These are phyloP conservation scores for Ormia ochracea DNA, from an alignment of 2,888 invertebrate species.

Conservation along the genomic window DNA sequence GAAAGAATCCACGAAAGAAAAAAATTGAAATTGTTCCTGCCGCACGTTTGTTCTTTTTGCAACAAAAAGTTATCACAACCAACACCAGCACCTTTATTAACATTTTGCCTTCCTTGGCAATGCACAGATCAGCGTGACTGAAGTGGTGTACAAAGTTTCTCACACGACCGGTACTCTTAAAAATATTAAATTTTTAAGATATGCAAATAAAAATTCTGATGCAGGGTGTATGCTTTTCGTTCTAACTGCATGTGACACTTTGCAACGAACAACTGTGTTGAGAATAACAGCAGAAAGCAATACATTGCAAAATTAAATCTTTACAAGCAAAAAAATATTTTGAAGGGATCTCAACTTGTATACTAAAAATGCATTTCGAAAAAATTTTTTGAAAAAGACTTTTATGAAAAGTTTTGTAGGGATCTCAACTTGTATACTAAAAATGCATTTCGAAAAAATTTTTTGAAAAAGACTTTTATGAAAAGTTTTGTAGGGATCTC, in stretches of 20 bases:
- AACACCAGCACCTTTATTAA: conserved; percentile 45
- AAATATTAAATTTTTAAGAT: neutral
- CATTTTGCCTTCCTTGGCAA: conserved; percentile 4
- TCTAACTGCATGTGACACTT: conserved; percentile 27
- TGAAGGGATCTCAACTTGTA: too few relatives aligned
- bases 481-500: too few relatives aligned
- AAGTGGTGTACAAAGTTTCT: neutral
- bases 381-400: too few relatives aligned
- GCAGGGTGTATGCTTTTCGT: conserved; percentile 35
- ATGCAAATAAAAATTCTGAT: conserved; percentile 3
- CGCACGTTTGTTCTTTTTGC: conserved; percentile 8
- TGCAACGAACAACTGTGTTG: conserved; percentile 56
- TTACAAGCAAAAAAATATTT: neutral
- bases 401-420: too few relatives aligned
- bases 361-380: too few relatives aligned
- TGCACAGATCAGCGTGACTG: neutral
- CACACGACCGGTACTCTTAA: neutral
- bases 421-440: too few relatives aligned
- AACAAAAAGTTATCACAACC: conserved; percentile 53
- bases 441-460: too few relatives aligned
- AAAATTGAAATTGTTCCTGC: conserved; percentile 8
- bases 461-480: too few relatives aligned
- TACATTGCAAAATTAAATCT: neutral
- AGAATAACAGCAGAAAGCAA: neutral
- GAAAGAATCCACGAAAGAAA: conserved; percentile 25